These are phyloP conservation scores for Plestiodon gilberti DNA, from an alignment of 2,113 vertebrate species.

Conservation along the genomic window DNA sequence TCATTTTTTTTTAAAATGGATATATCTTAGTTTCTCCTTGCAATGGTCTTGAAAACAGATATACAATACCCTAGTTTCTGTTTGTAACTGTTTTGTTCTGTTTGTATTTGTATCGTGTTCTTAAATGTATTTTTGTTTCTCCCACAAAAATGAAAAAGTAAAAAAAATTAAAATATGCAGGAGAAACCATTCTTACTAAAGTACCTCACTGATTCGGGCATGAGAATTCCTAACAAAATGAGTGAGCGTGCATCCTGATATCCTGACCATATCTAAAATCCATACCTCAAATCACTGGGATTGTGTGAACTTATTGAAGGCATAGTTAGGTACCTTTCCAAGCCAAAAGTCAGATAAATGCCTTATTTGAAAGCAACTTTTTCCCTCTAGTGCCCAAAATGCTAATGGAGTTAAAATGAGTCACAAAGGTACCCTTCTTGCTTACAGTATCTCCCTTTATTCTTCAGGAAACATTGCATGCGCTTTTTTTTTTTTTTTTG, in stretches of 20 bases:
- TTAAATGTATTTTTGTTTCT: no score
- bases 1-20: no score
- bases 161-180: background rate
- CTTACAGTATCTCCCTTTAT: conserved; percentile 61
- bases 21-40: no score
- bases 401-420: conserved; percentile 24
- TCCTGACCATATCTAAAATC: background rate
- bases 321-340: background rate
- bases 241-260: background rate
- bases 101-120: no score
- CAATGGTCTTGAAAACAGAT: no score
- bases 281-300: background rate
- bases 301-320: conserved; percentile 35
- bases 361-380: conserved; percentile 56
- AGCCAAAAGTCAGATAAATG: conserved; percentile 23
- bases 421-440: conserved; percentile 49
- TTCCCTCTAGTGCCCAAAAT: conserved; percentile 61
- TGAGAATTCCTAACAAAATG: rapidly evolving
- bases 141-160: no score
- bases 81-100: no score
- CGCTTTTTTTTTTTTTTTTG: conserved; percentile 66
- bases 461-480: conserved; percentile 68
- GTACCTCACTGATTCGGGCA: background rate
- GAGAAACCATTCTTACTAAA: background rate
- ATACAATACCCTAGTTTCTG: no score